Evolutionary conservation across 2,797 vertebrate species (phyloP).

Genomic region (Tympanoctomys barrerae): DNA sequence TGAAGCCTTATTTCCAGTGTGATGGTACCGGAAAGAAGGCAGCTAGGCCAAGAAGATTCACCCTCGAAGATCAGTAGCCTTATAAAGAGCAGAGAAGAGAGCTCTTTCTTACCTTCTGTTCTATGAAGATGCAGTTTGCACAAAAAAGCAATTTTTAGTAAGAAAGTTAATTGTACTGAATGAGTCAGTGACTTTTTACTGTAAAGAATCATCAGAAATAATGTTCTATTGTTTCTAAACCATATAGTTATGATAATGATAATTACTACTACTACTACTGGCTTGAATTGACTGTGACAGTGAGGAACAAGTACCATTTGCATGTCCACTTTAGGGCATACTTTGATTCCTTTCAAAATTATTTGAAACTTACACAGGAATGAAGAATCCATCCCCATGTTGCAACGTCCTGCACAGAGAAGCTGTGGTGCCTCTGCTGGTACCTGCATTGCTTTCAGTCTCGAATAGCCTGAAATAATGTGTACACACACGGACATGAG

Average conservation of each 20-base stretch:
- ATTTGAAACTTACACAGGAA: not conserved
- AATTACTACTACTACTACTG: not conserved
- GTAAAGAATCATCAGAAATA: not conserved
- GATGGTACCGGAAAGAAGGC: not conserved
- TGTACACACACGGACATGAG: not conserved
- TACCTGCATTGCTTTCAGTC: not conserved
- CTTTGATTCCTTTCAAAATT: not conserved
- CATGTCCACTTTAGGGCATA: not conserved
- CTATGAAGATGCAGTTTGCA: not conserved
- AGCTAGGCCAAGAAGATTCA: not conserved
- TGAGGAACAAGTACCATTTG: accelerated
- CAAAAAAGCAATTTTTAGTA: not conserved
- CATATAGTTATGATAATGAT: too few species aligned
- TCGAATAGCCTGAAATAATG: not conserved
- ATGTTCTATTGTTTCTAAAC: not conserved
- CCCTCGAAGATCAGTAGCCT: accelerated
- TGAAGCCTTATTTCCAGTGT: not conserved
- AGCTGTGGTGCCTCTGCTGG: not conserved
- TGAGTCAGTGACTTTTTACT: not conserved
- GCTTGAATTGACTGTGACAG: not conserved
- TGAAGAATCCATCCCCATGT: not conserved
- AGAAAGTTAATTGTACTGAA: not conserved
- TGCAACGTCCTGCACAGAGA: not conserved
- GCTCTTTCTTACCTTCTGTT: not conserved
- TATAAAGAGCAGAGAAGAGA: not conserved